Conservation (phyloP, 2,888 invertebrate species). For the Fissipunctia ypsillon region DNA sequence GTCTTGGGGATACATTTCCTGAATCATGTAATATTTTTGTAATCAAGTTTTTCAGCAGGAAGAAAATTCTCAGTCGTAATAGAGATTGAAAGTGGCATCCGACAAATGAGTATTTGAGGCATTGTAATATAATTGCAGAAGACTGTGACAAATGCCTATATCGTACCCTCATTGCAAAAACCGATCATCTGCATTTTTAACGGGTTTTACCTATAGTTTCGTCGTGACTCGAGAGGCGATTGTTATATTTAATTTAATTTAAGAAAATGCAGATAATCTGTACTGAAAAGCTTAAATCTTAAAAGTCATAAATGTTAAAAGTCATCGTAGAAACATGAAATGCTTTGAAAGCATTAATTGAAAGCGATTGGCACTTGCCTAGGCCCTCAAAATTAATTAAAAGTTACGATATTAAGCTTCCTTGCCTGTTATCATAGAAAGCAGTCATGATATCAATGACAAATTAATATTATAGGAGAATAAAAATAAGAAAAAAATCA, state of each 20-base stretch:
- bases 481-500: neutral
- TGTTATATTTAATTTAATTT: no score
- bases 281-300: no score
- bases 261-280: no score
- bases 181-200: no score
- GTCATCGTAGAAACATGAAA: neutral
- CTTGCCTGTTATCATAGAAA: neutral
- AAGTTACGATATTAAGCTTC: neutral
- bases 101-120: conserved; percentile 2
- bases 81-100: conserved; percentile 6
- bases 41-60: conserved; percentile 1
- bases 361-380: neutral
- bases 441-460: neutral
- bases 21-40: conserved; percentile 37
- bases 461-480: neutral
- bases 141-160: neutral
- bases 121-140: conserved; percentile 15
- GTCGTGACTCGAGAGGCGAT: no score
- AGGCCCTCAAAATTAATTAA: neutral
- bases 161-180: no score
- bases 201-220: no score
- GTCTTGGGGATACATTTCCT: neutral
- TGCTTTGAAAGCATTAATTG: neutral
- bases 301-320: no score
- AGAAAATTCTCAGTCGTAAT: conserved; percentile 4